Evolutionary conservation across 64 coral and sea anemone genomes (phyloP), one percentile per base, ranked within the genome.

Genomic region (Acropora yongei): DNA sequence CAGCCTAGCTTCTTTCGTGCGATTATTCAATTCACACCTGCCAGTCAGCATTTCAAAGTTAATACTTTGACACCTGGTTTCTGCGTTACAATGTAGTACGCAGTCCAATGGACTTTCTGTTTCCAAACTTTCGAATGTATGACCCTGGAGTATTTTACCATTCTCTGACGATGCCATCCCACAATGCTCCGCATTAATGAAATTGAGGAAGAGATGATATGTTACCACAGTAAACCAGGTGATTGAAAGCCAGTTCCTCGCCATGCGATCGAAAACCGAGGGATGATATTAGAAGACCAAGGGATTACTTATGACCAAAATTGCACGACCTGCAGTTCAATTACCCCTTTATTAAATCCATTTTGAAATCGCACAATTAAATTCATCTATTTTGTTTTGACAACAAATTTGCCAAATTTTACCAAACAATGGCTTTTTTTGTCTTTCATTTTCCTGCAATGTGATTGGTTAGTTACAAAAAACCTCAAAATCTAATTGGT

Each of bases 131-230:
- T 82, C 16, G 4, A 82, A 82, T 14, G 55, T 45, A n/a, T 82
- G 79, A 82, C 57, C 79, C 5, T 55, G 8, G 57, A 82, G 79
- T 57, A 82, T 82, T 20, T 16, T 82, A 40, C 79, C 79, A 82
- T 82, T 7, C 14, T 60, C 3, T 17, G 79, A 65, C 9, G 79
- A 82, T 82, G 18, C 79, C 18, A 7, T 82, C 57, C 79, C 40
- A 65, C 53, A 82, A 82, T 65, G 55, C 57, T 43, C 30, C 12
- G 55, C 12, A 20, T 4, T 82, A 1, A 43, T 44, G 6, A 75
- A 3, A 6, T 44, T 41, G 51, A 44, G 41, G 13, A 65, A 5
- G 18, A 82, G 7, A 13, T 82, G 57, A 12, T 1, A 42, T 0
- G 53, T 5, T 1, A 82, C 65, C 55, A 82, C 7, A 49, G 44